Evolutionary conservation across 2,797 vertebrate species (phyloP).

Genomic region (Bufotes viridis): DNA sequence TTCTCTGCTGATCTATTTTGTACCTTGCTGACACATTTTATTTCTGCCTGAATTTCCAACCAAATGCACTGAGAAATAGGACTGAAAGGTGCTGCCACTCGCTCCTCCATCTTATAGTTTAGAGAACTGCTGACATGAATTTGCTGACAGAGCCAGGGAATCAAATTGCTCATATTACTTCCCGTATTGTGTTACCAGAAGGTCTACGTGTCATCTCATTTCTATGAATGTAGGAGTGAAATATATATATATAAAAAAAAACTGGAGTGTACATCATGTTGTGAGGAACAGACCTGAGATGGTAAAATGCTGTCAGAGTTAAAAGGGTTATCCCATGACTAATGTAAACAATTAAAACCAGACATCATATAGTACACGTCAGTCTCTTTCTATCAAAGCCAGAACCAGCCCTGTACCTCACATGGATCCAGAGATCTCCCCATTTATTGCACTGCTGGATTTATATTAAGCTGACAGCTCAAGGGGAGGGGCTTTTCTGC

Average conservation of each 20-base stretch:
- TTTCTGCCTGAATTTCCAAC: slow-evolving; percentile 60
- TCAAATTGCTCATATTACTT: slow-evolving; percentile 58
- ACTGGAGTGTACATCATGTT: slow-evolving; percentile 33
- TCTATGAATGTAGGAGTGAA: slow-evolving; percentile 36
- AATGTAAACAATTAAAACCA: too few species aligned
- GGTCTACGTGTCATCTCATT: slow-evolving; percentile 55
- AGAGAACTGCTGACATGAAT: slow-evolving; percentile 58
- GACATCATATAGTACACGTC: too few species aligned
- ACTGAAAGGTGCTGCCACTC: slow-evolving; percentile 46
- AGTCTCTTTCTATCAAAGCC: too few species aligned
- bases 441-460: too few species aligned
- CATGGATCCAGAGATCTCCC: too few species aligned
- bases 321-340: too few species aligned
- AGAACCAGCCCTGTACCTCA: too few species aligned
- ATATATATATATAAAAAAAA: slow-evolving; percentile 41
- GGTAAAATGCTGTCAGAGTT: background rate
- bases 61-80: slow-evolving; percentile 54
- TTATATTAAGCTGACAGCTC: too few species aligned
- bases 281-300: slow-evolving; percentile 22
- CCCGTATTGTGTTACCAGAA: slow-evolving; percentile 51
- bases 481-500: too few species aligned
- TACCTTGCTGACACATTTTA: slow-evolving; percentile 59
- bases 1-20: slow-evolving; percentile 61
- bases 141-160: slow-evolving; percentile 58
- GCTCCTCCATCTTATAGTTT: slow-evolving; percentile 49